Conservation (phyloP, 2,797 vertebrate genomes). For the Cirrhinus molitorella region DNA sequence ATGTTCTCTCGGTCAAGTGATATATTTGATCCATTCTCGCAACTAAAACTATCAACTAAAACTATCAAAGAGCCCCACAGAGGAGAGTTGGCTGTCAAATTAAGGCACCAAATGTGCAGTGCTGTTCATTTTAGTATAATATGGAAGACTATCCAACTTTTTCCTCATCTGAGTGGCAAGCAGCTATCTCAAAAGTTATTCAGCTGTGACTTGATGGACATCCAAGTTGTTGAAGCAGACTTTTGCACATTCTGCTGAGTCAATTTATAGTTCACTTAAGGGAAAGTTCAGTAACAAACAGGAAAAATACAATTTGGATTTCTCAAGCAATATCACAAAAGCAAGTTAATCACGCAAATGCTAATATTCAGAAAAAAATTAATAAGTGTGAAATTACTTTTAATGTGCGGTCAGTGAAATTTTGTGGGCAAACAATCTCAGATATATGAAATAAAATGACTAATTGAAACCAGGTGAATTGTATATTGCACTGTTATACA, state of each 20-base stretch:
- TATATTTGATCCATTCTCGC: slow-evolving; percentile 4
- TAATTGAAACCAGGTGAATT: neutral
- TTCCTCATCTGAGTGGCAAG: slow-evolving; percentile 45
- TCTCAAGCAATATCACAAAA: neutral
- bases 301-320: neutral
- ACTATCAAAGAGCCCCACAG: neutral
- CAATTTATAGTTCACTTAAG: slow-evolving; percentile 1
- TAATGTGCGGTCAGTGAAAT: neutral
- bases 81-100: slow-evolving; percentile 42
- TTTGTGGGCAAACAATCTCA: too few relatives aligned
- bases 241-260: slow-evolving; percentile 46
- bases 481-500: neutral
- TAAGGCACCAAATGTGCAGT: slow-evolving; percentile 33
- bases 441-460: too few relatives aligned
- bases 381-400: neutral
- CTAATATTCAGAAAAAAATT: neutral
- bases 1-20: slow-evolving; percentile 28
- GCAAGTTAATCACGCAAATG: neutral
- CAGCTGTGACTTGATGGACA: slow-evolving; percentile 40
- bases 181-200: slow-evolving; percentile 38
- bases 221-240: slow-evolving; percentile 25
- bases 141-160: slow-evolving; percentile 25
- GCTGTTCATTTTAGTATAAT: slow-evolving; percentile 29
- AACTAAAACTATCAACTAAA: slow-evolving; percentile 2
- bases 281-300: slow-evolving; percentile 10